Base-by-base conservation (phyloP, 2,888 invertebrate genomes). In the Oscheius myriophilus region DNA sequence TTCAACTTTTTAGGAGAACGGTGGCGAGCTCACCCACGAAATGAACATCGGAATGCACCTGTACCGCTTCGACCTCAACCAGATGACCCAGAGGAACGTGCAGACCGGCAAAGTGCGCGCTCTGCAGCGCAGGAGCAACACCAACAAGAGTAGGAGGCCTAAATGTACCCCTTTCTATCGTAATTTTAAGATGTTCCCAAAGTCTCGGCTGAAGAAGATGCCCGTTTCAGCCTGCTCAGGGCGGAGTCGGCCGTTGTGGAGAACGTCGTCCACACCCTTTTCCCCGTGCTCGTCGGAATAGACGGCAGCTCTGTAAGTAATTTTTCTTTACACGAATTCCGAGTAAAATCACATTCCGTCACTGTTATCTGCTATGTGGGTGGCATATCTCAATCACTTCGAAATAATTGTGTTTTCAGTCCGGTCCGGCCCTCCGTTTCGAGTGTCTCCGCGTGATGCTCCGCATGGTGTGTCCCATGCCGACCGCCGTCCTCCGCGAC, bases 41-140 rank as follows among this genome's bases (percentile, higher is more conserved):
- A 58, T 74, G 52, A 54, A 70, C 14, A 62, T 74, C 42, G 68
- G 66, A 23, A 95, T 95, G 62, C 91, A 95, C 82, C 94, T 95
- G 2, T 96, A 96, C 89, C 95, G 95, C 0, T 92, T 97, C 78
- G 96, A 97, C 90, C 93, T 97, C 86, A 92, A 94, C 87, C 92
- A 94, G 82, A 95, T 96, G 95, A 95, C 95, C 88, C 96, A 97
- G 90, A 93, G 96, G 78, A 97, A 96, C 88, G 96, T 97, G 89
- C 96, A 96, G 88, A 94, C 95, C 0, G 96, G 96, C 72, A 95
- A 94, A 39, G 92, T 95, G 43, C 90, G 96, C 54, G 92, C 94
- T 49, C 94, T 97, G 75, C 95, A 95, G 88, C 91, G 94, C 39
- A 70, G 73, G 12, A 65, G 59, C 11, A 43, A 23, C 33, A 23